phyloP scores from a whole-genome alignment of 2,888 invertebrate species.

The Camptogramma bilineatum region DNA sequence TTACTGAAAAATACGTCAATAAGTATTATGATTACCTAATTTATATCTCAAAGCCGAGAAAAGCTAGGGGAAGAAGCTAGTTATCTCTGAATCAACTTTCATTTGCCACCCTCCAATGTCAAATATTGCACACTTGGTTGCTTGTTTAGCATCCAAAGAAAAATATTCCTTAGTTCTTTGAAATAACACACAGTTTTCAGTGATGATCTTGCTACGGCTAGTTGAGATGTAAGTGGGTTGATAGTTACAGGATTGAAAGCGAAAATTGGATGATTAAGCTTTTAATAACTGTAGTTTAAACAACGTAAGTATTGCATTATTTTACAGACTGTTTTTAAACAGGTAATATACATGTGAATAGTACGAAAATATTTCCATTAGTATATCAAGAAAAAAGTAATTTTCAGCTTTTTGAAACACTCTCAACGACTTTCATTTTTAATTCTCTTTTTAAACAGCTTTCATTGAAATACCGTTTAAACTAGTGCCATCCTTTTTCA shows the following conservation, averaged over 20 bases:
- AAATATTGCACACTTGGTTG: conserved; percentile 58
- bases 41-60: neutral
- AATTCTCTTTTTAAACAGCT: no score
- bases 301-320: neutral
- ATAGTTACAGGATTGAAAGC: conserved; percentile 29
- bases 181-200: conserved; percentile 3
- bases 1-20: no score
- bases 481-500: no score
- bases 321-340: neutral
- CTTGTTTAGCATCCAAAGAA: conserved; percentile 36
- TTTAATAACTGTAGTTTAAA: conserved; percentile 6
- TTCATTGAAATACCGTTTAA: no score
- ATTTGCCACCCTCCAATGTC: conserved; percentile 56
- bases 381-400: no score
- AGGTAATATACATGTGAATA: no score
- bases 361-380: no score
- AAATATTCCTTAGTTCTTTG: conserved; percentile 17
- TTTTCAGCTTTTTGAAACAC: no score
- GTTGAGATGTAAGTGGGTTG: conserved; percentile 29
- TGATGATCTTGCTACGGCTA: neutral
- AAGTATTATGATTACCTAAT: neutral
- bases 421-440: no score
- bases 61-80: conserved; percentile 45
- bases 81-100: conserved; percentile 70
- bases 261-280: conserved; percentile 29